These are phyloP conservation scores for Synergus gifuensis DNA, from an alignment of 2,888 invertebrate species.

Conservation along the genomic window DNA sequence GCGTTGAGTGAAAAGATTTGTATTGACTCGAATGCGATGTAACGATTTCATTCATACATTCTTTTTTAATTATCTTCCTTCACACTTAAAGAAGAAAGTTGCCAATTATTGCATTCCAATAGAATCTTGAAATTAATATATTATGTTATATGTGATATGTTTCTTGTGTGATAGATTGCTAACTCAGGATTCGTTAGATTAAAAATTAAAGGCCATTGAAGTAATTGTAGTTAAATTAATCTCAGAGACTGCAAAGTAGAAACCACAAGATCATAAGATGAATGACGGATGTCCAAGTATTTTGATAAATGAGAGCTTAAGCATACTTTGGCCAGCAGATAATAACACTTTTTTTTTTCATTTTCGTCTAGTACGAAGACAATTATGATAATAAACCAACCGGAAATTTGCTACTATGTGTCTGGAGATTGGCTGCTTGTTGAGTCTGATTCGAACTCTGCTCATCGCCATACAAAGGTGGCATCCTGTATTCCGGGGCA, in stretches of 20 bases:
- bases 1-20: conserved; percentile 7
- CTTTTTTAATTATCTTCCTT: conserved; percentile 8
- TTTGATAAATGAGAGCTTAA: too few relatives aligned
- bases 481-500: conserved; percentile 73
- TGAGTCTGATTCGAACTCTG: conserved; percentile 77
- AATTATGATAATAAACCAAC: conserved; percentile 79
- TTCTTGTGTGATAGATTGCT: too few relatives aligned
- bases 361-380: conserved; percentile 25
- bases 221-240: too few relatives aligned
- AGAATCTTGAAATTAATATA: neutral
- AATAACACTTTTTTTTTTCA: neutral
- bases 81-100: conserved; percentile 24
- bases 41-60: conserved; percentile 32
- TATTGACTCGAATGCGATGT: neutral
- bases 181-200: too few relatives aligned
- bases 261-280: too few relatives aligned
- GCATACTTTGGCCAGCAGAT: too few relatives aligned
- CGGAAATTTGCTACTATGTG: conserved; percentile 89
- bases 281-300: too few relatives aligned
- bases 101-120: conserved; percentile 18
- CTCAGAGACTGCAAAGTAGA: too few relatives aligned
- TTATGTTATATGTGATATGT: neutral
- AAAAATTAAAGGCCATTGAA: too few relatives aligned
- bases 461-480: conserved; percentile 76
- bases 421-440: conserved; percentile 81